Percentiles rank a stretch among this genome's conserved stretches.
These are phyloP conservation scores for Catharus ustulatus DNA, from an alignment of 2,797 vertebrate genomes.

Conservation along the genomic window DNA sequence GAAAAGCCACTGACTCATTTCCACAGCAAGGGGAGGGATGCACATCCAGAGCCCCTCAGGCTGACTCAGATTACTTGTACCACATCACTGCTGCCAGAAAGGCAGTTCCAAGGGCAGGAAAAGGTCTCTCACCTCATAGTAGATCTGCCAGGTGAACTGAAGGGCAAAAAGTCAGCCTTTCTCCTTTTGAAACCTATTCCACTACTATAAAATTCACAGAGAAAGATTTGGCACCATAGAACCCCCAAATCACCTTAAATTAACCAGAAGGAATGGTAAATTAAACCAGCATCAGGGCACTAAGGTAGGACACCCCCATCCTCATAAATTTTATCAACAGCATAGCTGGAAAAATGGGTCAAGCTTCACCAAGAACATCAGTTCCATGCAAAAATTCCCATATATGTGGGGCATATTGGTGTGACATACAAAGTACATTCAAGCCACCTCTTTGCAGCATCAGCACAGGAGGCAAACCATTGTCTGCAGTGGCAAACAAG, in stretches of 20 bases:
- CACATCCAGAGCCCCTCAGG: not conserved
- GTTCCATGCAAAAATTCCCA: not conserved
- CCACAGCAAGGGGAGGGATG: not conserved
- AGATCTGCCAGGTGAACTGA: not conserved
- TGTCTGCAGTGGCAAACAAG: not conserved
- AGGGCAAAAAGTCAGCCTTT: not conserved
- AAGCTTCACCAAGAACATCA: not conserved
- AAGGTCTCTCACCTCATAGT: not conserved
- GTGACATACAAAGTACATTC: not conserved
- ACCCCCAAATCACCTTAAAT: not conserved
- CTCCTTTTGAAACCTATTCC: not conserved
- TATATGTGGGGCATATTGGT: rapidly evolving
- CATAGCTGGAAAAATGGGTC: not conserved
- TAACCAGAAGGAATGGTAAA: not conserved
- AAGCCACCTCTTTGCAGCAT: not conserved
- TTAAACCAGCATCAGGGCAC: not conserved
- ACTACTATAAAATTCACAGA: not conserved
- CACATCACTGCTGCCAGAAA: not conserved
- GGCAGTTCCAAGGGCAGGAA: not conserved
- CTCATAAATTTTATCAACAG: not conserved
- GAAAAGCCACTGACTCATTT: not conserved
- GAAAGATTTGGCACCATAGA: not conserved
- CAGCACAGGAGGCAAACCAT: not conserved
- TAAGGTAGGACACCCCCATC: not conserved
- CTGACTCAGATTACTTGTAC: not conserved